Evolutionary conservation across 2,113 vertebrate species (phyloP).

Genomic region (Chinchilla lanigera): DNA sequence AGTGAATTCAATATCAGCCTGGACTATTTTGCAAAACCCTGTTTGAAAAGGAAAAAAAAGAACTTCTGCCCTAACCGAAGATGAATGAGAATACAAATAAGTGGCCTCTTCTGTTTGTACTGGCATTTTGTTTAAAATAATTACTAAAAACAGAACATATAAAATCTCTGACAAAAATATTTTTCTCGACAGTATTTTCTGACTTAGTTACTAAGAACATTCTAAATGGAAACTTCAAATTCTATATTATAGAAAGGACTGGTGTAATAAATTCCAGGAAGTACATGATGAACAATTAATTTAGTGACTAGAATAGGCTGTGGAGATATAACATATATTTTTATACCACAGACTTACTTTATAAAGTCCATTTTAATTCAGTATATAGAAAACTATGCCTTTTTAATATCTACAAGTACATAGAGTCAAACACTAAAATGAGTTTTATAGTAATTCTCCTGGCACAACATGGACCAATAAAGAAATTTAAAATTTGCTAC

Average conservation of each 20-base stretch:
- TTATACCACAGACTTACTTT: not conserved
- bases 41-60: not conserved
- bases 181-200: not conserved
- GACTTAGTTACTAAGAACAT: not conserved
- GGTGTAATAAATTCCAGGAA: not conserved
- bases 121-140: not conserved
- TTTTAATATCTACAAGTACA: not conserved
- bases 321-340: not conserved
- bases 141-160: not conserved
- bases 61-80: not conserved
- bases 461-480: not conserved
- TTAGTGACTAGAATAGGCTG: not conserved
- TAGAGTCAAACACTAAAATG: not conserved
- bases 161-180: not conserved
- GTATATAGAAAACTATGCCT: not conserved
- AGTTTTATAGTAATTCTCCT: not conserved
- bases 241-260: not conserved
- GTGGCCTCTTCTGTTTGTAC: not conserved
- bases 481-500: not conserved
- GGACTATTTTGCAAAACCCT: not conserved
- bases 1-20: not conserved
- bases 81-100: not conserved
- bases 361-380: conserved; percentile 11
- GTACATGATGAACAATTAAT: not conserved
- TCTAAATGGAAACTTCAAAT: not conserved